phyloP scores from a whole-genome alignment of 2,113 vertebrate genomes.

The Cryptoleucopteryx plumbea region DNA sequence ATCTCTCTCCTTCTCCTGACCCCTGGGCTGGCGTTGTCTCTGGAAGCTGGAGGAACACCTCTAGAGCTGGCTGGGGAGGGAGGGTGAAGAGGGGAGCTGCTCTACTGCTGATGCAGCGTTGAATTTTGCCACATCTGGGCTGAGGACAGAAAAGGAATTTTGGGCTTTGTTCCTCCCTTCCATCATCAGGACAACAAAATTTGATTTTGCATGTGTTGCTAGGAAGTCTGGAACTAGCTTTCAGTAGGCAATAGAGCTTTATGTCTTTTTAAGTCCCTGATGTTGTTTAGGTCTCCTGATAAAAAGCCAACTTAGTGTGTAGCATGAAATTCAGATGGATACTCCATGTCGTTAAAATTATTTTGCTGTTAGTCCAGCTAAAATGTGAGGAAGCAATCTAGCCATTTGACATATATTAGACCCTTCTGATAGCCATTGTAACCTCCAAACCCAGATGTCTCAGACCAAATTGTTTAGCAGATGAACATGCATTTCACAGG shows the following conservation, averaged over 20 bases:
- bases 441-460: constrained; percentile 2
- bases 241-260: background rate
- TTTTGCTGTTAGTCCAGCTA: constrained; percentile 19
- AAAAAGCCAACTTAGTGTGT: background rate
- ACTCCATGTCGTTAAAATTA: background rate
- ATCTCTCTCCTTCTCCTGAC: background rate
- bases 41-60: background rate
- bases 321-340: background rate
- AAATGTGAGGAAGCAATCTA: background rate
- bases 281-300: background rate
- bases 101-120: background rate
- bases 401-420: background rate
- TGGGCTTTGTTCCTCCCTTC: background rate
- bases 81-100: background rate
- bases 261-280: background rate
- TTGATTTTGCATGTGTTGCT: background rate
- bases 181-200: background rate
- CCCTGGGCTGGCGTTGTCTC: background rate
- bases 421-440: background rate
- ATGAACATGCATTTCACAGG: background rate
- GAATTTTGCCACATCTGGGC: background rate
- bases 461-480: background rate
- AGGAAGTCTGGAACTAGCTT: background rate
- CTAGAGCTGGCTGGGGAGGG: background rate
- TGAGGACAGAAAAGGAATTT: background rate